A percentile compares a stretch with the other conserved stretches of the same genome.
phyloP scores from a whole-genome alignment of 2,797 vertebrate genomes.

The Chrosomus eos region DNA sequence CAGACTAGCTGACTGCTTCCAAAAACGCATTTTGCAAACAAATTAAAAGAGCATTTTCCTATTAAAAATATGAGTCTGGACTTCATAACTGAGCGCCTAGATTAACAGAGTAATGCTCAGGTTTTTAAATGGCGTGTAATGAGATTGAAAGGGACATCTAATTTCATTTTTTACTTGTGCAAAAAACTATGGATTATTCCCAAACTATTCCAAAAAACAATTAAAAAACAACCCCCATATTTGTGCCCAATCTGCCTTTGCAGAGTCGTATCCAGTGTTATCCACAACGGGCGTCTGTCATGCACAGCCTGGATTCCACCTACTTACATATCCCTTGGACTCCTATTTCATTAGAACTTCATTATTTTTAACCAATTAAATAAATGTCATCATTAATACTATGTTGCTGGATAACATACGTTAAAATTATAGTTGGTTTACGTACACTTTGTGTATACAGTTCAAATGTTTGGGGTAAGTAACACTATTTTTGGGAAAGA shows the following conservation, averaged over 20 bases:
- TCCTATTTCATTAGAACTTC: too few relatives aligned
- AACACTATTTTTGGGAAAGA: neutral
- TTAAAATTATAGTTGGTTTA: neutral
- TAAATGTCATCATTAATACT: neutral
- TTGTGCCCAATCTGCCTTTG: neutral
- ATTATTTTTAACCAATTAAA: neutral
- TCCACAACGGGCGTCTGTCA: neutral
- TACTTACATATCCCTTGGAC: neutral
- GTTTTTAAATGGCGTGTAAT: neutral
- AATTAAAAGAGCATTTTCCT: constrained; percentile 1
- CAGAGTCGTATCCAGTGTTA: neutral
- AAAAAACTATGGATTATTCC: neutral
- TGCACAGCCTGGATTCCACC: neutral
- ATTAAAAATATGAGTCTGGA: neutral
- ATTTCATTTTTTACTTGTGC: neutral
- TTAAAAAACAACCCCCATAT: neutral
- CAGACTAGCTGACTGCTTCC: neutral
- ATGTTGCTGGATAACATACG: neutral
- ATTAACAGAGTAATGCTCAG: neutral
- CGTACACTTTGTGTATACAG: neutral
- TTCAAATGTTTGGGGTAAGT: neutral
- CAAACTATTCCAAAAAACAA: neutral
- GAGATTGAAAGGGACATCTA: neutral
- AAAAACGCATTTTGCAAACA: constrained; percentile 18
- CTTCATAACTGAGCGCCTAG: neutral